phyloP scores from a whole-genome alignment of 2,113 vertebrate genomes.

The Perccottus glenii region DNA sequence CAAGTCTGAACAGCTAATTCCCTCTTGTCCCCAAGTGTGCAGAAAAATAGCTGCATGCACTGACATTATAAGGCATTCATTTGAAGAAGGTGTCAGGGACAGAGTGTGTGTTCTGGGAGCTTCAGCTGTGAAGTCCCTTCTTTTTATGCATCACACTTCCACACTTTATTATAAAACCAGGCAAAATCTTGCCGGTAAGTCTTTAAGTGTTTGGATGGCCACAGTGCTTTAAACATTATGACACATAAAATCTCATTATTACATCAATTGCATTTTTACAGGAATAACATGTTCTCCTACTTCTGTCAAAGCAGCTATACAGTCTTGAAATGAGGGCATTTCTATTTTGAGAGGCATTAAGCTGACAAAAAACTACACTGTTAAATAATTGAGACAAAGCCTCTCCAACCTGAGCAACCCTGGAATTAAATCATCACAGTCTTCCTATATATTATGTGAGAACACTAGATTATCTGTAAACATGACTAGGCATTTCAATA shows the following conservation, averaged over 20 bases:
- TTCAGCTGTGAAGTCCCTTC: conserved; percentile 1
- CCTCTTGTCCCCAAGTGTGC: too few species aligned
- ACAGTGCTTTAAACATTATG: too few species aligned
- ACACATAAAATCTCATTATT: too few species aligned
- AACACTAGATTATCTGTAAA: conserved; percentile 11
- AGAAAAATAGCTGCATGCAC: too few species aligned
- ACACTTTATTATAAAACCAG: conserved; percentile 13
- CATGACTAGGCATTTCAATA: not conserved
- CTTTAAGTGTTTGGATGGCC: too few species aligned
- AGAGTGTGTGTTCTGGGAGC: conserved; percentile 24
- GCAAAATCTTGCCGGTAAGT: too few species aligned
- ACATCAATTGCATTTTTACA: too few species aligned
- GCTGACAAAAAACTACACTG: conserved; percentile 55
- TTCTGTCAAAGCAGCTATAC: conserved; percentile 37
- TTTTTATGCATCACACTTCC: conserved; percentile 21
- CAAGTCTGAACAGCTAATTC: not conserved
- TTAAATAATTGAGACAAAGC: conserved; percentile 76
- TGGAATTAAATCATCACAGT: conserved; percentile 34
- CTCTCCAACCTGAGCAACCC: conserved; percentile 22
- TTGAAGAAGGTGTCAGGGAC: conserved; percentile 41
- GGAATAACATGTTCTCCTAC: conserved; percentile 13
- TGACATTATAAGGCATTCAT: too few species aligned
- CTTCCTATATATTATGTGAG: conserved; percentile 34
- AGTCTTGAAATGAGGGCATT: conserved; percentile 63
- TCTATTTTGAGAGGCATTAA: conserved; percentile 77